Percentiles rank a stretch among this genome's conserved stretches.
These are phyloP conservation scores for Sebastes vulpes DNA, from an alignment of 2,797 vertebrate species.

Conservation along the genomic window DNA sequence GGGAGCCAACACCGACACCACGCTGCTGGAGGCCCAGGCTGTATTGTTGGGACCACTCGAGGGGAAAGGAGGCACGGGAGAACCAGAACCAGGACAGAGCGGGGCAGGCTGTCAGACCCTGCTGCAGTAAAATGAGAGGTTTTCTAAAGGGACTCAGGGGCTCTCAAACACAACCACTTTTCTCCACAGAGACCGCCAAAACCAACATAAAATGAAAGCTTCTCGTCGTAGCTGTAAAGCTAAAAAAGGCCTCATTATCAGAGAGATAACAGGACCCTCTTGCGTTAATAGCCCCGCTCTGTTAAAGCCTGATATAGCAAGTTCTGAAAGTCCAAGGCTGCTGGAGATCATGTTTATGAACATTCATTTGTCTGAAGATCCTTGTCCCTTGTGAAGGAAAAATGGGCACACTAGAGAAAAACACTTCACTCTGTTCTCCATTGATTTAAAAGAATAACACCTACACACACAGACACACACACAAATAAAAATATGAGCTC, in stretches of 20 bases:
- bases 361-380: not conserved
- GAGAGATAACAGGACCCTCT: not conserved
- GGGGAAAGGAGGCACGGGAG: too few species aligned
- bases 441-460: slow-evolving; percentile 30
- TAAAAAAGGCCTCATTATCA: slow-evolving; percentile 15
- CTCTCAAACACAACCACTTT: too few species aligned
- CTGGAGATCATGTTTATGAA: not conserved
- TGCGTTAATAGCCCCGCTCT: not conserved
- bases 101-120: too few species aligned
- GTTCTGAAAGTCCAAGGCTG: not conserved
- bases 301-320: not conserved
- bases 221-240: not conserved
- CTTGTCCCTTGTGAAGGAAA: not conserved
- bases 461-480: not conserved
- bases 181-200: not conserved
- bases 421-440: not conserved
- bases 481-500: slow-evolving; percentile 20
- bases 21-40: too few species aligned
- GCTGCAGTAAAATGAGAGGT: too few species aligned
- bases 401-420: not conserved
- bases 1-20: too few species aligned
- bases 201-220: not conserved
- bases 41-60: too few species aligned
- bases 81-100: too few species aligned
- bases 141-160: too few species aligned